These are phyloP conservation scores for Machaerirhynchus nigripectus DNA, from an alignment of 2,113 vertebrate species.

Conservation along the genomic window DNA sequence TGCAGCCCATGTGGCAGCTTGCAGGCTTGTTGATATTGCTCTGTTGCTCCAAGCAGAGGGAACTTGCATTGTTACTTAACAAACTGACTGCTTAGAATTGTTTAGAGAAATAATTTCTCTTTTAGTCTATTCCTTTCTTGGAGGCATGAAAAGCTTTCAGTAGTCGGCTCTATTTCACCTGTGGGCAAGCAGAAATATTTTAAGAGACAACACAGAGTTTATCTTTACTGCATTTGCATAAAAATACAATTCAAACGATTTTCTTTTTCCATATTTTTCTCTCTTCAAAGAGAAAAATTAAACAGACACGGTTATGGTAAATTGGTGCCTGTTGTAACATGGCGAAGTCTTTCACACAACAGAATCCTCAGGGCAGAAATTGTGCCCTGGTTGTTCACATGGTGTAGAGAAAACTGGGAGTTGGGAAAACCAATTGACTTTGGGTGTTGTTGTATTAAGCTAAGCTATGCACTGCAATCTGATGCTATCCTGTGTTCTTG, in stretches of 20 bases:
- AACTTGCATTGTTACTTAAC: slow-evolving; percentile 10
- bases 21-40: neutral
- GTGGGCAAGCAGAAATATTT: neutral
- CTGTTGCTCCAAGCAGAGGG: neutral
- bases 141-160: slow-evolving; percentile 11
- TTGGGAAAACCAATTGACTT: neutral
- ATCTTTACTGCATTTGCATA: slow-evolving; percentile 56
- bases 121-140: neutral
- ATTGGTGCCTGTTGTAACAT: neutral
- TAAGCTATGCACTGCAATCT: neutral
- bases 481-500: neutral
- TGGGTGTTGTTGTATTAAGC: neutral
- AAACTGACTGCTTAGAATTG: slow-evolving; percentile 54
- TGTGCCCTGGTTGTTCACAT: neutral
- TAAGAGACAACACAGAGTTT: slow-evolving; percentile 1
- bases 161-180: neutral
- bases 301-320: neutral
- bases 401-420: neutral
- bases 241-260: slow-evolving; percentile 44
- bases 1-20: neutral
- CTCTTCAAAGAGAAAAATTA: neutral
- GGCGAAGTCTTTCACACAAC: neutral
- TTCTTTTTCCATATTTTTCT: neutral
- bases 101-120: slow-evolving; percentile 49
- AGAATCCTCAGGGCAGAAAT: neutral